These are phyloP conservation scores for Thelaira solivaga DNA, from an alignment of 2,888 invertebrate genomes.

Conservation along the genomic window DNA sequence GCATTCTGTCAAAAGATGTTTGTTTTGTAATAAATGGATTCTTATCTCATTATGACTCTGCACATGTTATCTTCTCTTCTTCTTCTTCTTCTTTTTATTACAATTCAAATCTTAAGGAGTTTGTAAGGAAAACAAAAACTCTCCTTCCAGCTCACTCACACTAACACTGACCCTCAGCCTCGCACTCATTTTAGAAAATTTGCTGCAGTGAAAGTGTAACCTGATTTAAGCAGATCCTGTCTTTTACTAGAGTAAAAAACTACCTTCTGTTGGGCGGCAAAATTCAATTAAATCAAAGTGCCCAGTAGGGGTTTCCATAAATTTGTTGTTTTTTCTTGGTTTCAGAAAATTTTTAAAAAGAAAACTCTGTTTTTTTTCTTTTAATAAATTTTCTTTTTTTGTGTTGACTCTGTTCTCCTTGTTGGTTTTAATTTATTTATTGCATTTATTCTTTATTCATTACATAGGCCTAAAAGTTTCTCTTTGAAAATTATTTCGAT, in stretches of 20 bases:
- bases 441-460: no score
- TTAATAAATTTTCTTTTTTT: no score
- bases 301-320: constrained; percentile 35
- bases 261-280: constrained; percentile 21
- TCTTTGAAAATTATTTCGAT: no score
- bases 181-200: not conserved
- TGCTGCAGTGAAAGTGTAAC: constrained; percentile 52
- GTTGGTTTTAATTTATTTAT: no score
- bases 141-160: not conserved
- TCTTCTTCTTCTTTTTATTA: not conserved
- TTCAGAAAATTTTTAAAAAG: no score
- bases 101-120: not conserved
- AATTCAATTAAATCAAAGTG: constrained; percentile 43
- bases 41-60: constrained; percentile 54
- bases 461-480: no score
- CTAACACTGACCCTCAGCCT: not conserved
- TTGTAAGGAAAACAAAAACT: not conserved
- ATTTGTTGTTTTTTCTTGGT: constrained; percentile 42
- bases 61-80: constrained; percentile 42
- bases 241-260: constrained; percentile 6
- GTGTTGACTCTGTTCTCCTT: no score
- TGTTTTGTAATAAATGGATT: constrained; percentile 59
- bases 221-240: constrained; percentile 44
- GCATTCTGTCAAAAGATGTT: constrained; percentile 49
- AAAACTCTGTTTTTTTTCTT: no score